phyloP scores from a whole-genome alignment of 2,888 invertebrate species.

The Epistrophella euchroma region DNA sequence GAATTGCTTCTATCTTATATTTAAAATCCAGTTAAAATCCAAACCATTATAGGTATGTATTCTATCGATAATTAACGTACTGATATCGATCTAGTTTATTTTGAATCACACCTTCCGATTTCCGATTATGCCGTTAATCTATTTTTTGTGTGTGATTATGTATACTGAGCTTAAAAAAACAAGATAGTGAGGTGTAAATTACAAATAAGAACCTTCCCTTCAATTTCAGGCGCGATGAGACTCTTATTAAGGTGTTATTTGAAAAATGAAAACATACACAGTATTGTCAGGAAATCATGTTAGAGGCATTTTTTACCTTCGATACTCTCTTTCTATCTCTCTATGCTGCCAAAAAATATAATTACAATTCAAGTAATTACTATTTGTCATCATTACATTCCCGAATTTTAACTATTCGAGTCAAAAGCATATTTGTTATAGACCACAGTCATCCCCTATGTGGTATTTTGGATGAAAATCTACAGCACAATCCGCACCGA shows the following conservation, averaged over 20 bases:
- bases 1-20: not conserved
- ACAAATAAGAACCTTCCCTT: not conserved
- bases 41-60: not conserved
- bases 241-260: no score
- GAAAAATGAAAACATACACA: constrained; percentile 3
- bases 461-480: constrained; percentile 27
- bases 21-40: not conserved
- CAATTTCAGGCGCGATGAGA: not conserved
- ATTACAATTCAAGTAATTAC: constrained; percentile 68
- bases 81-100: constrained; percentile 32
- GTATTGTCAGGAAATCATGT: constrained; percentile 1
- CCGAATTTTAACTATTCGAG: constrained; percentile 35
- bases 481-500: constrained; percentile 41
- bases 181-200: constrained; percentile 17
- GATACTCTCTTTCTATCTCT: not conserved
- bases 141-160: not conserved
- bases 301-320: not conserved
- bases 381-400: constrained; percentile 60
- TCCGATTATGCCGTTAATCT: constrained; percentile 23
- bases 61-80: not conserved
- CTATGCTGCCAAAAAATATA: constrained; percentile 35
- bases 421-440: not conserved
- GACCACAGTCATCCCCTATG: constrained; percentile 31
- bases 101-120: constrained; percentile 21
- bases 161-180: not conserved